Conservation (phyloP, 2,888 invertebrate species). For the Eristalis tenax region DNA sequence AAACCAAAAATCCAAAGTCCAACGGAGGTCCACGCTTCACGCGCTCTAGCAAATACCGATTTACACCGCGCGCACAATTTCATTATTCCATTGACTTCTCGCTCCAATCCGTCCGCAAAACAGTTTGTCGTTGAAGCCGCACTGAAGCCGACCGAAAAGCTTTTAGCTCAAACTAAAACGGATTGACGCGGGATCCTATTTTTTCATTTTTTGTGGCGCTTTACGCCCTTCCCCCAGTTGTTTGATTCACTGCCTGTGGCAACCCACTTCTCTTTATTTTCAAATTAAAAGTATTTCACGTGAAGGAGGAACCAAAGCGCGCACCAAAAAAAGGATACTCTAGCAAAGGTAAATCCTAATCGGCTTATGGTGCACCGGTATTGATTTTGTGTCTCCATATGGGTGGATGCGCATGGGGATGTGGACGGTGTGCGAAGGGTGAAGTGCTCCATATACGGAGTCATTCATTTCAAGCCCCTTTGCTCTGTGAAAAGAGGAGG, state of each 20-base stretch:
- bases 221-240: neutral
- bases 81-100: slow-evolving; percentile 27
- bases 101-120: slow-evolving; percentile 45
- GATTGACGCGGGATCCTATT: slow-evolving; percentile 10
- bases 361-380: slow-evolving; percentile 69
- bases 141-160: slow-evolving; percentile 32
- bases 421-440: neutral
- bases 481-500: slow-evolving; percentile 43
- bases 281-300: slow-evolving; percentile 62
- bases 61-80: slow-evolving; percentile 51
- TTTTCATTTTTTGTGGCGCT: neutral
- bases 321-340: slow-evolving; percentile 10
- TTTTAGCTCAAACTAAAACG: slow-evolving; percentile 52
- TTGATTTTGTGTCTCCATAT: slow-evolving; percentile 63
- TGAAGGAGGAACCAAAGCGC: slow-evolving; percentile 10
- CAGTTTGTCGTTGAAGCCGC: slow-evolving; percentile 34
- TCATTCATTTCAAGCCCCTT: slow-evolving; percentile 56
- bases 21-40: slow-evolving; percentile 16
- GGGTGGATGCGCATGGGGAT: neutral
- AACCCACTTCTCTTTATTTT: slow-evolving; percentile 43
- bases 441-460: slow-evolving; percentile 57
- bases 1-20: slow-evolving; percentile 8
- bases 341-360: slow-evolving; percentile 68
- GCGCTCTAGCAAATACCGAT: slow-evolving; percentile 53
- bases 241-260: slow-evolving; percentile 15